Evolutionary conservation across 2,113 vertebrate genomes (phyloP), one percentile per base, ranked within the genome.

Genomic region (Nibea coibor): DNA sequence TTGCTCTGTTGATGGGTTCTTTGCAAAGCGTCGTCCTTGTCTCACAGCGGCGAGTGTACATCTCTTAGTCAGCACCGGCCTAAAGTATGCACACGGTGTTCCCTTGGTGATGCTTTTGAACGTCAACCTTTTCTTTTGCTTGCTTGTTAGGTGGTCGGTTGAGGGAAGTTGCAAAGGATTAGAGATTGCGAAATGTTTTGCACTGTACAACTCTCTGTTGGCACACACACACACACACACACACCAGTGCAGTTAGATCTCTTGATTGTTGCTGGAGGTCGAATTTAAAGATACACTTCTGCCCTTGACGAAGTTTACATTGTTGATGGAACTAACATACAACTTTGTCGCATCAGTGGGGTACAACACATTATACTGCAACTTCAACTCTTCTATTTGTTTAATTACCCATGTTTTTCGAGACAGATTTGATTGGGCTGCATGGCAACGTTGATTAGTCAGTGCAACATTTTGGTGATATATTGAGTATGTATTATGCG

Each of bases 1-100:
- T 90, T 87, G 85, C 85, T 81, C 59, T 48, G 88, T 73, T 88
- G 89, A 91, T 86, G 81, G 85, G 54, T 74, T 84, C 86, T 76
- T 81, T 81, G 76, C 85, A 75, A 79, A 84, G 75, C 24, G 35
- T 74, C 48, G 86, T 83, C 86, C 86, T 89, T 80, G 85, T 90
- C 83, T 85, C 80, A 74, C 63, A 77, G 69, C 63, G 57, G 45
- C 50, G 50, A 70, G 72, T 78, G 66, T 71, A 66, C 62, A 31
- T 71, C 75, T 73, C 64, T 42, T 50, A 62, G 50, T 81, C 67
- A 68, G 81, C 80, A 16, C 3, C 11, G 62, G 54, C n/a, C 58
- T 24, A 51, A 28, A 39, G 70, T 50, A 31, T 81, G 54, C 61
- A 53, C 77, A 53, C 62, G 64, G 11, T 26, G 72, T 59, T 87